Evolutionary conservation across 2,113 vertebrate genomes (phyloP), one percentile per base, ranked within the genome.

Genomic region (Bagarius yarrelli): DNA sequence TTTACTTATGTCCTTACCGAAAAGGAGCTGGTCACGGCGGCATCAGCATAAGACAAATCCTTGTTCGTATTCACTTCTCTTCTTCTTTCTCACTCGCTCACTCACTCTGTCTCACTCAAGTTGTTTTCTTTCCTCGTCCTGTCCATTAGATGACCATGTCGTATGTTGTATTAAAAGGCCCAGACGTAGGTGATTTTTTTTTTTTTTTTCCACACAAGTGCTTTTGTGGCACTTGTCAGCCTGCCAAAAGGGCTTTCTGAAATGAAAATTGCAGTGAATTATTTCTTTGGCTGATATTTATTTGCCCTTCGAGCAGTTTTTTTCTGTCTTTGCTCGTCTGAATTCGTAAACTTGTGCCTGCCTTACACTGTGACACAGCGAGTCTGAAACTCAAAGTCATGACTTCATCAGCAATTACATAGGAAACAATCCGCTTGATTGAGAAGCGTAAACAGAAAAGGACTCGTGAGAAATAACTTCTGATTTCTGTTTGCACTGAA

Each of bases 241-340:
- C 60, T 81, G 80, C 75, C 75, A 81, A 63, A 27, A 73, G 63
- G 72, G 75, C 83, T 84, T 84, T 84, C 78, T 36, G 78, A 73
- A 84, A 81, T 84, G 83, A 60, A 84, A 81, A 84, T 60, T 78
- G 59, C 75, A 50, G 56, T 23, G 59, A 74, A 78, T 81, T 52
- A 56, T 78, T 84, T 81, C 77, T 60, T 66, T 30, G 30, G 79
- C 59, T 30, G 55, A 75, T 70, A n/a, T 57, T 8, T 76, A 59
- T 75, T 47, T 47, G 44, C 61, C 60, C 61, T 59, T 77, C 52
- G 44, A 67, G 70, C 70, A 64, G 23, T 30, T 77, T 52, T 40
- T 82, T 52, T 57, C 34, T 40, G 50, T 13, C 57, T 32, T 25
- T 34, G 11, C 34, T 23, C 36, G 12, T 40, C n/a, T 32, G 55